These are phyloP conservation scores for Actinernus sp. DNA, from an alignment of 92 coral and sea anemone species.

Conservation along the genomic window DNA sequence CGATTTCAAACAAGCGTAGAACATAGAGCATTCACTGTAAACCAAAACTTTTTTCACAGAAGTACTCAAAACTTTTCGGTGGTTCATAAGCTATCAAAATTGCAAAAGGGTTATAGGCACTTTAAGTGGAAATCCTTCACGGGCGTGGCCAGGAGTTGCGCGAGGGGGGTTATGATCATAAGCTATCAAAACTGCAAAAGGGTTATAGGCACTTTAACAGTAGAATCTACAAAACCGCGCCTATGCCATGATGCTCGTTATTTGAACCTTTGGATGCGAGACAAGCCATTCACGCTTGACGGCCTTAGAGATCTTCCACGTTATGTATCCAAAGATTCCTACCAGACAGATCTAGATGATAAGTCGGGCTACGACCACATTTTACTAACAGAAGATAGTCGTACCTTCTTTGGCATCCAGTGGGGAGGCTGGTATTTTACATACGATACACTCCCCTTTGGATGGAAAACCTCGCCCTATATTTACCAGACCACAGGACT, in stretches of 20 bases:
- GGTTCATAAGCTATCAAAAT: too few relatives aligned
- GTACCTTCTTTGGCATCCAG: conserved; percentile 36
- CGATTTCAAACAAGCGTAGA: too few relatives aligned
- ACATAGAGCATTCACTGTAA: too few relatives aligned
- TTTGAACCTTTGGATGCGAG: conserved; percentile 20
- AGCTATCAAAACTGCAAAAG: too few relatives aligned
- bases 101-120: too few relatives aligned
- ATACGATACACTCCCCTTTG: conserved; percentile 63
- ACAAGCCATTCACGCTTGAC: conserved; percentile 9
- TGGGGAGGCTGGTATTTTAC: conserved; percentile 73
- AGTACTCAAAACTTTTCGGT: too few relatives aligned
- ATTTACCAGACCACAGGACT: conserved; percentile 59
- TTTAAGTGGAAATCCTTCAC: too few relatives aligned
- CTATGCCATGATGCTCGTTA: conserved; percentile 21
- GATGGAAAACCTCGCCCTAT: conserved; percentile 67
- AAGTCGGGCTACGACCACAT: conserved; percentile 18
- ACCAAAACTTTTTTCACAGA: too few relatives aligned
- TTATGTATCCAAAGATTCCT: conserved; percentile 17
- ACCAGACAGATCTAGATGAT: conserved; percentile 8
- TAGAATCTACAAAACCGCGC: conserved; percentile 1
- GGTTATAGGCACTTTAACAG: too few relatives aligned
- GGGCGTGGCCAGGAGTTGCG: too few relatives aligned
- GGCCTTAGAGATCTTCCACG: not conserved
- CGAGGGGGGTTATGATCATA: too few relatives aligned
- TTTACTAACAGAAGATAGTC: conserved; percentile 17